Evolutionary conservation across 2,888 invertebrate genomes (phyloP), one percentile per base, ranked within the genome.

Genomic region (Drosophila kuntzei): DNA sequence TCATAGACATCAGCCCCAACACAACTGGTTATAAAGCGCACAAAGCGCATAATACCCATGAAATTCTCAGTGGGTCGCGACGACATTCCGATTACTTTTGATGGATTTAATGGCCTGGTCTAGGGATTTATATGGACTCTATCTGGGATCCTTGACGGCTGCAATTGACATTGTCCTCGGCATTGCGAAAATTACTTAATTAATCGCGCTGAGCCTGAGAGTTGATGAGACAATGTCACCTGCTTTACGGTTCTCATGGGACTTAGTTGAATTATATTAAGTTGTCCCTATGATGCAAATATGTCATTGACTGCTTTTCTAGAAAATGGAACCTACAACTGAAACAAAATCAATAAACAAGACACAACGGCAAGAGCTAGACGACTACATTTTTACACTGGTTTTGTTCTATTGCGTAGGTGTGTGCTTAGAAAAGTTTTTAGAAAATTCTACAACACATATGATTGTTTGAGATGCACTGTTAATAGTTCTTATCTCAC

Each of bases 251-350:
- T 9, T 51, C 51, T 61, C 72, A 79, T 63, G 68, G 84, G 87
- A 71, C 81, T 25, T 25, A 80, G 63, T 71, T 84, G 76, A 76
- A 79, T 87, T n/a, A n/a, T n/a, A n/a, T n/a, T n/a, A n/a, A n/a
- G n/a, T n/a, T n/a, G n/a, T n/a, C n/a, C n/a, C n/a, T n/a, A n/a
- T n/a, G n/a, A n/a, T n/a, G n/a, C n/a, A n/a, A n/a, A n/a, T n/a
- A n/a, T n/a, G n/a, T n/a, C n/a, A n/a, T n/a, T n/a, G n/a, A n/a
- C n/a, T n/a, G n/a, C n/a, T n/a, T n/a, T n/a, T n/a, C n/a, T n/a
- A n/a, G n/a, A n/a, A n/a, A n/a, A n/a, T n/a, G n/a, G n/a, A n/a
- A n/a, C n/a, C n/a, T n/a, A n/a, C n/a, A n/a, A n/a, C n/a, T n/a
- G n/a, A n/a, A n/a, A n/a, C n/a, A n/a, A n/a, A n/a, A n/a, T n/a